Evolutionary conservation across 2,888 invertebrate species (phyloP), one percentile per base, ranked within the genome.

Genomic region (Dasypogon diadema): DNA sequence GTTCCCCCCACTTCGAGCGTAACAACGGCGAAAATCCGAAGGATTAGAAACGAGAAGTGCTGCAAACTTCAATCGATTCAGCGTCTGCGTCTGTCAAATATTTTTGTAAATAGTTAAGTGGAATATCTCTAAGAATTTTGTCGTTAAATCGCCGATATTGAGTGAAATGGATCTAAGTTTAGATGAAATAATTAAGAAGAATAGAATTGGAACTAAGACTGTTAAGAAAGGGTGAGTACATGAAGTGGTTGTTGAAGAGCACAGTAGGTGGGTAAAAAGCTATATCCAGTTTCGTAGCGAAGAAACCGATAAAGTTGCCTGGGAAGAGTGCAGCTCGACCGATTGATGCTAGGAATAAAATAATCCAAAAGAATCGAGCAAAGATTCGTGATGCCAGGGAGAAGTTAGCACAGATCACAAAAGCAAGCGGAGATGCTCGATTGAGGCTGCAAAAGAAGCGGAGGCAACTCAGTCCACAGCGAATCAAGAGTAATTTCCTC

Each of bases 311-410:
- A 16, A 21, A 2, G n/a, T 5, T n/a, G 18, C 18, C 12, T 6
- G 37, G 5, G 21, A 63, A 37, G 22, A 21, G 22, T 42, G n/a
- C 16, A n/a, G 42, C 12, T 8, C 70, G 16, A 54, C 79, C 88
- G 30, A 85, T 87, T 2, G 95, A 95, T 87, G 95, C 94, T 16
- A 89, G 95, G 63, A 90, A 92, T 79, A 93, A 92, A 85, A 92
- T 95, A 48, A 91, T 94, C 79, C 91, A 91, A 60, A 94, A 93
- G 81, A 93, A 93, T 82, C 89, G 94, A 63, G 90, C 89, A 60
- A 91, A 91, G 81, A 90, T 95, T 24, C 89, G 89, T 0, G 95
- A 95, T 88, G 95, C 95, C 0, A 88, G 95, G 77, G 95, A 95
- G 80, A 92, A 93, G 81, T 86, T 95, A 70, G 90, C 91, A 2